Evolutionary conservation across 2,888 invertebrate species (phyloP), one percentile per base, ranked within the genome.

Genomic region (Acleris laterana): DNA sequence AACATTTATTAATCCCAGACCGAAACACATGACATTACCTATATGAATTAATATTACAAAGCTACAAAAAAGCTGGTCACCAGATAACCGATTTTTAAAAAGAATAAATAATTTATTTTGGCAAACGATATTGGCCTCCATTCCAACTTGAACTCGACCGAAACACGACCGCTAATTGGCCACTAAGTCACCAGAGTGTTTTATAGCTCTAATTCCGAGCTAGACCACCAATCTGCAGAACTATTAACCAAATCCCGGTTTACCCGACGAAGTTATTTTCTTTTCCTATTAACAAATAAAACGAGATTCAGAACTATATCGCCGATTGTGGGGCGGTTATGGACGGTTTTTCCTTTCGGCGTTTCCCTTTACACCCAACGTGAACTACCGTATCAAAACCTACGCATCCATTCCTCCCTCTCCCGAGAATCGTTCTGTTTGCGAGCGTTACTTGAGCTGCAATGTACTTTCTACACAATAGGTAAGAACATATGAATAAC

Each of bases 231-330:
- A 66, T 66, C 62, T 66, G 56, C 59, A 58, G 63, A 61, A 62
- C 66, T 62, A 62, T 66, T 66, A 66, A 66, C 57, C 61, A 66
- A 66, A 66, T 66, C 66, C 66, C 50, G 22, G 65, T 61, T 72
- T 71, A 68, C 71, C 63, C 70, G 62, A 68, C 61, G 72, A 77
- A 76, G 70, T 70, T 74, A 77, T 79, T 80, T 83, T 80, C 78
- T 79, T 75, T 74, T 60, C 77, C 81, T 80, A 82, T 84, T 83
- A 82, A 79, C 79, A 75, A 76, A 81, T 77, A 81, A 78, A 84
- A 82, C 82, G 79, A 83, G 81, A 76, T 72, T 74, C 73, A 73
- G 74, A 76, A 78, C 79, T 78, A 80, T 77, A 79, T 77, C 74
- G 77, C 74, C 78, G 70, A 82, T 80, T 76, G 79, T 71, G 62